Evolutionary conservation across 2,113 vertebrate genomes (phyloP).

Genomic region (Pelusios castaneus): DNA sequence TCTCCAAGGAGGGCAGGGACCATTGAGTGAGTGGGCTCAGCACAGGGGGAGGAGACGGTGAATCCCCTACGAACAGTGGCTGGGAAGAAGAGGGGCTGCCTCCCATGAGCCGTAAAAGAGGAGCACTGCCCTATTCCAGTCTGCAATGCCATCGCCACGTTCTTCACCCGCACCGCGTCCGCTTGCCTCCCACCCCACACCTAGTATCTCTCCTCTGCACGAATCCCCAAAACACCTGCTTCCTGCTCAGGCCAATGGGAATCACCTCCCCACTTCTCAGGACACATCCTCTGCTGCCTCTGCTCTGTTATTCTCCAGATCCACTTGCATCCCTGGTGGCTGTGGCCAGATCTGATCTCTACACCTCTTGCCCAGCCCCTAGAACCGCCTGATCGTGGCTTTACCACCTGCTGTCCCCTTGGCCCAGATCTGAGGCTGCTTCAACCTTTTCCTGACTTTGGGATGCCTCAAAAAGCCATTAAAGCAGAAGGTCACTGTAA

Average conservation of each 20-base stretch:
- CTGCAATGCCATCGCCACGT: neutral
- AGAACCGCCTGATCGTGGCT: neutral
- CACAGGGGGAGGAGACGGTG: neutral
- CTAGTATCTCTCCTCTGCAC: neutral
- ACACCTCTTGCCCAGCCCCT: neutral
- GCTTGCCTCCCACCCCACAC: neutral
- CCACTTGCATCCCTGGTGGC: neutral
- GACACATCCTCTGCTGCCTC: neutral
- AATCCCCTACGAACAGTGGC: neutral
- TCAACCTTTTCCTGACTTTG: slow-evolving; percentile 55
- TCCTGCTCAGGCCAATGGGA: neutral
- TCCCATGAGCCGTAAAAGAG: neutral
- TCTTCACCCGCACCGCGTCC: neutral
- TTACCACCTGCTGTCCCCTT: neutral
- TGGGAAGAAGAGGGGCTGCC: neutral
- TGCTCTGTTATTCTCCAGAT: neutral
- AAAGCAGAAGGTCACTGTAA: slow-evolving; percentile 61
- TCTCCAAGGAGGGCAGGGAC: fast-evolving
- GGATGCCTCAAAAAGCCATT: slow-evolving; percentile 46
- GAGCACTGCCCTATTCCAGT: neutral
- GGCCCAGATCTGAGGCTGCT: neutral
- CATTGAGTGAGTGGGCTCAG: neutral
- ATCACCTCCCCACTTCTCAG: neutral
- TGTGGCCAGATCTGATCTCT: neutral
- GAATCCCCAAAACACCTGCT: neutral